Evolutionary conservation across 2,113 vertebrate genomes (phyloP), one percentile per base, ranked within the genome.

Genomic region (Romanogobio albipinnatus): DNA sequence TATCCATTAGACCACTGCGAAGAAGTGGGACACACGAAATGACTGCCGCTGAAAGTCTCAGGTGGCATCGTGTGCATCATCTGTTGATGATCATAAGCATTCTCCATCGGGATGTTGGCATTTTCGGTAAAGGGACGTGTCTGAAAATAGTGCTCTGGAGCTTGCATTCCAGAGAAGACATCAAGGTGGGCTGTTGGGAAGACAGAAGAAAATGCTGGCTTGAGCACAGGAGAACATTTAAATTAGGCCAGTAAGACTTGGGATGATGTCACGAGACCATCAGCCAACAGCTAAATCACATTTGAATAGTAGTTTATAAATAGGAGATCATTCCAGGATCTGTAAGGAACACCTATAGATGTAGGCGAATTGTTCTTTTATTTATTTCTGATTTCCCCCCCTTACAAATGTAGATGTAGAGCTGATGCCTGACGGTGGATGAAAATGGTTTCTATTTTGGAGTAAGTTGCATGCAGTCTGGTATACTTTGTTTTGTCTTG

Each of bases 1-100:
- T 89, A 29, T 2, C 93, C 96, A 0, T 95, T 91, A 62, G 76
- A 84, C 91, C 90, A 96, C 8, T 93, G 90, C 43, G 90, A 15
- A 0, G 88, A 88, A 71, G 94, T 91, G 0, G 86, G 45, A 2
- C 70, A 86, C 84, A 93, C 79, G 58, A 88, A 62, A 47, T 93
- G 93, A 0, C 39, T 36, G 49, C 91, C 93, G 3, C 19, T 29
- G 45, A 87, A 53, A 0, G 86, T 91, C 33, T 96, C 92, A 1
- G 93, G n/a, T 78, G 95, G 92, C 71, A 93, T 93, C 87, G 92
- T 91, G 29, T 96, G 96, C 0, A 95, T 89, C 58, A 96, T 73
- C 51, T 92, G 94, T 89, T 96, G 95, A 89, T 84, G 76, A 86
- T 94, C 92, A 51, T 96, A 90, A 24, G 84, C 81, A 51, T 90